Evolutionary conservation across 1,140 invertebrate genomes (phyloP).

Genomic region (Drosophila neocordata): DNA sequence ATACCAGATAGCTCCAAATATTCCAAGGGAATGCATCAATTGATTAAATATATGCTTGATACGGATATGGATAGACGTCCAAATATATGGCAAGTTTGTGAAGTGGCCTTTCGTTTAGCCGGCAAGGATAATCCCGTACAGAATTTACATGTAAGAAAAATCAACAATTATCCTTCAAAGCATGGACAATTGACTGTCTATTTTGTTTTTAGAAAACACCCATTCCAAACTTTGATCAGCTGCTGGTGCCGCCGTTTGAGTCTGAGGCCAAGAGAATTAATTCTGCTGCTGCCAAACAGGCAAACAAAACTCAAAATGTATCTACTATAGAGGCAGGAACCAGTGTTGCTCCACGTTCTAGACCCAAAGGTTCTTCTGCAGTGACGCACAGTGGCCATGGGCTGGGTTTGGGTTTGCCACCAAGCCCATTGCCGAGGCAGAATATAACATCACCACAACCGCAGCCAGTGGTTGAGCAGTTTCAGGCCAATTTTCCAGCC

Average conservation of each 20-base stretch:
- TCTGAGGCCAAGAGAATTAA: conserved; percentile 86
- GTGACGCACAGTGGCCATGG: conserved; percentile 82
- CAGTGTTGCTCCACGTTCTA: conserved; percentile 92
- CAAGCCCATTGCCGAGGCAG: conserved; percentile 83
- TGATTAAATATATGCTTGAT: conserved; percentile 93
- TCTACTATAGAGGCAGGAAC: conserved; percentile 86
- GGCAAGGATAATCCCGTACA: conserved; percentile 91
- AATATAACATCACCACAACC: conserved; percentile 82
- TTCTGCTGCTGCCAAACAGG: conserved; percentile 82
- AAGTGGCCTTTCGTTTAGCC: conserved; percentile 89
- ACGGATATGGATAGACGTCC: conserved; percentile 91
- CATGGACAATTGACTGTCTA: neutral
- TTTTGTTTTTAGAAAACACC: conserved; percentile 85
- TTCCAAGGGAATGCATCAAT: conserved; percentile 85
- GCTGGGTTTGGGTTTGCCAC: conserved; percentile 83
- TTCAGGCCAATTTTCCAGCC: conserved; percentile 81
- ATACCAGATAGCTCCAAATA: conserved; percentile 93
- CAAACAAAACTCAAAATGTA: conserved; percentile 82
- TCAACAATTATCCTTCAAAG: neutral
- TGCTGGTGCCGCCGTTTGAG: conserved; percentile 87
- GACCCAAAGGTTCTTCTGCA: conserved; percentile 88
- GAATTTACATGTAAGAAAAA: conserved; percentile 90
- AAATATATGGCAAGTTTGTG: conserved; percentile 95
- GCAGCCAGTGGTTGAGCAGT: conserved; percentile 76
- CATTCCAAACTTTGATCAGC: conserved; percentile 86